phyloP scores from a whole-genome alignment of 2,797 vertebrate species.

The Tokudaia tokunoshimensis region DNA sequence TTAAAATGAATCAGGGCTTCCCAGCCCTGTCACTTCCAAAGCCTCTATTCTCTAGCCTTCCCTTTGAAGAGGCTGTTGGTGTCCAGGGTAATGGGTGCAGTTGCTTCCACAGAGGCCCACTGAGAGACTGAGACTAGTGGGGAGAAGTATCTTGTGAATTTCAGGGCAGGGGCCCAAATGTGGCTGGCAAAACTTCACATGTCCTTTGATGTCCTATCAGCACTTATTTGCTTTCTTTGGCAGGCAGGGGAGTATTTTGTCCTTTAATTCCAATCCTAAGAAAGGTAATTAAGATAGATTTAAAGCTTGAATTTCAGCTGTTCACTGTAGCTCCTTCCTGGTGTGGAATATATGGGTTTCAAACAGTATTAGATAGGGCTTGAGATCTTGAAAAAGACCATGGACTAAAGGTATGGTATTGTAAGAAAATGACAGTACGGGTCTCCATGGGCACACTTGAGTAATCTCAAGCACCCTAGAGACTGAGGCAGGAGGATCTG shows the following conservation, averaged over 20 bases:
- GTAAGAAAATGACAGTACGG: not conserved
- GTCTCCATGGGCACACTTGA: not conserved
- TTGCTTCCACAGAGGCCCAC: not conserved
- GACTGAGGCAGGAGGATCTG: not conserved
- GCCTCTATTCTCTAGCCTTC: not conserved
- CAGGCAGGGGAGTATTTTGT: not conserved
- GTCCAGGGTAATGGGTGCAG: not conserved
- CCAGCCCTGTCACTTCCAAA: not conserved
- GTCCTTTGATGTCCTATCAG: not conserved
- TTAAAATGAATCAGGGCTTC: not conserved
- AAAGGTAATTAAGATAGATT: not conserved
- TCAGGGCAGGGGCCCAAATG: not conserved
- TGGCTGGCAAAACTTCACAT: not conserved
- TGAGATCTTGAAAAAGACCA: not conserved
- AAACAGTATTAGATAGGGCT: not conserved
- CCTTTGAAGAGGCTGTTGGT: not conserved
- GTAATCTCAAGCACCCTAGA: not conserved
- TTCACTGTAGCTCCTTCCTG: not conserved
- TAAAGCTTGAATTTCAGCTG: not conserved
- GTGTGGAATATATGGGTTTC: not conserved
- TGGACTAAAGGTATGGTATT: not conserved
- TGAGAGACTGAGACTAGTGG: not conserved
- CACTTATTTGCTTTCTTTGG: not conserved
- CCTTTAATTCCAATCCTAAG: not conserved
- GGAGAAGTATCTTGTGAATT: not conserved